Conservation (phyloP, 2,113 vertebrate species). For the Oxyruncus cristatus region DNA sequence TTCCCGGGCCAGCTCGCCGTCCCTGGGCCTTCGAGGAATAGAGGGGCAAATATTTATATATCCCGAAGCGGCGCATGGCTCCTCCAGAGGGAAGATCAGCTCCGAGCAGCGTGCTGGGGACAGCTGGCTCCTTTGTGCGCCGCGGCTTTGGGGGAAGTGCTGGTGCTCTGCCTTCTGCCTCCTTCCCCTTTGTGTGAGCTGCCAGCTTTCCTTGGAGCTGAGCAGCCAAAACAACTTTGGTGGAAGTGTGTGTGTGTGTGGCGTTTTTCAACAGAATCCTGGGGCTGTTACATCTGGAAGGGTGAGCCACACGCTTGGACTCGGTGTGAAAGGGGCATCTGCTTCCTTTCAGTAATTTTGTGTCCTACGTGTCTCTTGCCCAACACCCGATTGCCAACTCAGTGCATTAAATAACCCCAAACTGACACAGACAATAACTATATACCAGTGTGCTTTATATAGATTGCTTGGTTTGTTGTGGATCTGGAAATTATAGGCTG, state of each 20-base stretch:
- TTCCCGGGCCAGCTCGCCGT: accelerated
- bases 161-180: neutral
- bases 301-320: neutral
- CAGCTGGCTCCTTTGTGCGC: neutral
- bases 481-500: neutral
- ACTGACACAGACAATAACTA: neutral
- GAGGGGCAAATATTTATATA: accelerated
- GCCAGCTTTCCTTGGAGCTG: neutral
- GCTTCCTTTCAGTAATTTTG: neutral
- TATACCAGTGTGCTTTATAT: neutral
- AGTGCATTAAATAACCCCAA: neutral
- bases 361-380: neutral
- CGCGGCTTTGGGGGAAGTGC: neutral
- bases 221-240: neutral
- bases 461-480: neutral
- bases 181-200: neutral
- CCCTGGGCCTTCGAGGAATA: neutral
- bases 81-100: accelerated
- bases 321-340: neutral
- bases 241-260: neutral
- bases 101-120: accelerated
- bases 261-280: neutral
- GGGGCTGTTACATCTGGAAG: neutral
- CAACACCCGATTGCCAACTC: neutral
- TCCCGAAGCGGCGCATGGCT: accelerated